These are phyloP conservation scores for Papilio aristodemus DNA, from an alignment of 1,140 invertebrate genomes.

Conservation along the genomic window DNA sequence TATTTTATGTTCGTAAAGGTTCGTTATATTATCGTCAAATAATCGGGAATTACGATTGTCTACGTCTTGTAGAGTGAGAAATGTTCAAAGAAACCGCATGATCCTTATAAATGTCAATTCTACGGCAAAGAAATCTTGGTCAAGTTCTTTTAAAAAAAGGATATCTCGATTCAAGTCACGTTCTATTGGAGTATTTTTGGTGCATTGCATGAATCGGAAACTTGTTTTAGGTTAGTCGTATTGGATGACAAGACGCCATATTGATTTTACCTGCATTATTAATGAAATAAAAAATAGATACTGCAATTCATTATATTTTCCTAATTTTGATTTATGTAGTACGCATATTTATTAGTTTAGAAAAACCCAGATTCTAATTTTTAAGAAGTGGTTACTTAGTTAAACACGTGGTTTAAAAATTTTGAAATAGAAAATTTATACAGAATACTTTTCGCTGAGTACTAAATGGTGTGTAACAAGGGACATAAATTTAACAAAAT, in stretches of 20 bases:
- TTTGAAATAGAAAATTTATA: neutral
- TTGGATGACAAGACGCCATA: neutral
- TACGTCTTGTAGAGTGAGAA: neutral
- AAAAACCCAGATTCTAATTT: no score
- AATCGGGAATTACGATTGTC: no score
- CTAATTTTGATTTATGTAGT: no score
- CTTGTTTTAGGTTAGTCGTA: neutral
- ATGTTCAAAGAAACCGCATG: neutral
- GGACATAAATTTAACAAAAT: slow-evolving; percentile 22
- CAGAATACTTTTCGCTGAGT: neutral
- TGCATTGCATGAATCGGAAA: slow-evolving; percentile 14
- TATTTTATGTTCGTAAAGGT: no score
- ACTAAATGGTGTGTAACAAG: neutral
- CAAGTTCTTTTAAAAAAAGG: neutral
- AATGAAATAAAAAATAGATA: neutral
- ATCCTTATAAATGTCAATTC: neutral
- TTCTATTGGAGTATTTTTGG: slow-evolving; percentile 21
- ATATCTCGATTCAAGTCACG: slow-evolving; percentile 11
- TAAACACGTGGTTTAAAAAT: no score
- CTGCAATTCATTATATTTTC: neutral
- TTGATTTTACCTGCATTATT: neutral
- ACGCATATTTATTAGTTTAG: no score
- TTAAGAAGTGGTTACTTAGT: no score
- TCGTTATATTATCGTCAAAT: no score
- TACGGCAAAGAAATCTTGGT: neutral